phyloP scores from a whole-genome alignment of 2,113 vertebrate species.

The Cervus canadensis region DNA sequence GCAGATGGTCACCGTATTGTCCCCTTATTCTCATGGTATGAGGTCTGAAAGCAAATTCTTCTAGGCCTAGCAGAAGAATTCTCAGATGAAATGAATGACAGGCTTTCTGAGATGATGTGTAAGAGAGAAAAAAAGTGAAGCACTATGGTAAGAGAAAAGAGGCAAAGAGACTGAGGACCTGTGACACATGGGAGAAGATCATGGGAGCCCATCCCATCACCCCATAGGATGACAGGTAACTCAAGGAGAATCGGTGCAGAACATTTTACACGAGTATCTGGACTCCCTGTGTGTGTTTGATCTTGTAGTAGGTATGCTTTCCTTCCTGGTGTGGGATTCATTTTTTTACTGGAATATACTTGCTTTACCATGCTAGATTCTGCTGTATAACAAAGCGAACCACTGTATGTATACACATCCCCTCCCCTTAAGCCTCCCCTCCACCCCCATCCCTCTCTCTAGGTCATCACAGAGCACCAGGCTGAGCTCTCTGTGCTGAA shows the following conservation, averaged over 20 bases:
- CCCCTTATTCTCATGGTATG: not conserved
- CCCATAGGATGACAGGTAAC: not conserved
- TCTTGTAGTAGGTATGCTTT: not conserved
- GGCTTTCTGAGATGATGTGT: not conserved
- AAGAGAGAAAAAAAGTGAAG: not conserved
- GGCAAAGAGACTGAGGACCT: not conserved
- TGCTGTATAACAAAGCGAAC: not conserved
- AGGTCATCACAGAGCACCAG: not conserved
- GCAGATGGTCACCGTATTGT: not conserved
- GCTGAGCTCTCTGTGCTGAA: not conserved
- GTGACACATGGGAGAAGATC: not conserved
- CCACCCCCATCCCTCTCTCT: not conserved
- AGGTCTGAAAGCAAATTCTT: not conserved
- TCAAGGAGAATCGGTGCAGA: not conserved
- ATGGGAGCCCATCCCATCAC: fast-evolving
- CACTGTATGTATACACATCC: not conserved
- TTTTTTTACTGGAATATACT: not conserved
- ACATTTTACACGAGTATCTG: not conserved
- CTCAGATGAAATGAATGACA: not conserved
- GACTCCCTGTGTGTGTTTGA: not conserved
- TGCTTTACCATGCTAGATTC: not conserved
- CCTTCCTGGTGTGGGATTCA: not conserved
- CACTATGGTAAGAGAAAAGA: not conserved
- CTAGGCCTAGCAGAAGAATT: too few relatives aligned
- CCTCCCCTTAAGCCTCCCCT: not conserved